Evolutionary conservation across 2,797 vertebrate species (phyloP).

Genomic region (Loriculus beryllinus): DNA sequence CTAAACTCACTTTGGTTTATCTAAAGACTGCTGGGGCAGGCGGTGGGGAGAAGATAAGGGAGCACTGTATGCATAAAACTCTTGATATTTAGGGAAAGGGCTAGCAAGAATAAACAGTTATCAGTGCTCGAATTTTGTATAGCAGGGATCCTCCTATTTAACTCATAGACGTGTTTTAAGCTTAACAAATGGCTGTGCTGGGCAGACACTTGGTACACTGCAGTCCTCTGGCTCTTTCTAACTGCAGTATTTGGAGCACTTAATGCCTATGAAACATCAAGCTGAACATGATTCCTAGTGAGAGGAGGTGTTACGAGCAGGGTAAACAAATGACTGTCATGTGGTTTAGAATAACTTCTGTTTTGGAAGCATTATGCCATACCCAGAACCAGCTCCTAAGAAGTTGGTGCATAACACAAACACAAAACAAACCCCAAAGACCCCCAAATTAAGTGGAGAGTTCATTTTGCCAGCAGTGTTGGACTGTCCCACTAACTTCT

Average conservation of each 20-base stretch:
- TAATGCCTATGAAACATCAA: constrained; percentile 18
- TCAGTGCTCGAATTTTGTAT: constrained; percentile 46
- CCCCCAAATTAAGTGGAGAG: not conserved
- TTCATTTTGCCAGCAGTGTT: not conserved
- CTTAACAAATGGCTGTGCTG: not conserved
- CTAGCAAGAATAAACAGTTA: constrained; percentile 16
- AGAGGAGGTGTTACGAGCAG: not conserved
- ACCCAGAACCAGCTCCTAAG: not conserved
- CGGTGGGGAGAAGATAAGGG: constrained; percentile 45
- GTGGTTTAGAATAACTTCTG: not conserved
- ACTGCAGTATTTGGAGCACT: constrained; percentile 54
- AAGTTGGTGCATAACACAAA: not conserved
- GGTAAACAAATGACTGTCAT: not conserved
- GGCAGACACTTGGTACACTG: not conserved
- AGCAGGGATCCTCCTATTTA: constrained; percentile 33
- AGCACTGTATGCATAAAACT: constrained; percentile 56
- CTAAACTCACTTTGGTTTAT: constrained; percentile 37
- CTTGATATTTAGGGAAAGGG: constrained; percentile 47
- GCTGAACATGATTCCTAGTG: not conserved
- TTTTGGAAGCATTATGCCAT: not conserved
- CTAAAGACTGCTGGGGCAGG: constrained; percentile 55
- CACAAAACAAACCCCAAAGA: not conserved
- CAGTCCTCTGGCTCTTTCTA: constrained; percentile 9
- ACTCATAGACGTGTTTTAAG: constrained; percentile 9
- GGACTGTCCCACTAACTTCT: not conserved